Base-by-base conservation (phyloP, 1,140 invertebrate species). In the Drosophila novamexicana region DNA sequence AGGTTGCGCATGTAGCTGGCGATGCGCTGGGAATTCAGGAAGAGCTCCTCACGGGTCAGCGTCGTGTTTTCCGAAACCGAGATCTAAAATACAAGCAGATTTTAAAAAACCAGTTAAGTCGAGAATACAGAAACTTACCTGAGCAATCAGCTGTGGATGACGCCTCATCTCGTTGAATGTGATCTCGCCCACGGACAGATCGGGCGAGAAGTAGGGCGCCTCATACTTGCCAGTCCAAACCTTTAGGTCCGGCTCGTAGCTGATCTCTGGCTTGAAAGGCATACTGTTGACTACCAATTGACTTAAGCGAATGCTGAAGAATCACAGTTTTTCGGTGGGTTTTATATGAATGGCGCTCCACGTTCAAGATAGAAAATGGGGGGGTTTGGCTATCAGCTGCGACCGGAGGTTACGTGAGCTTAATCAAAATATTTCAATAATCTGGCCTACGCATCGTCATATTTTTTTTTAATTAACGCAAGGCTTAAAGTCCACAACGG, bases 161-260 rank as follows among this genome's bases (percentile, higher is more conserved):
- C 74, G 67, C 7, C 53, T 63, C 77, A 79, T 79, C 42, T 79
- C 73, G 8, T 39, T 58, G 44, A 67, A 79, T 9, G 59, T 63
- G 10, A 79, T 76, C 39, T 67, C 62, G 2, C 77, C 77, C 7
- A 79, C 37, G n/a, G 73, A 79, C 14, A 63, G 44, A 12, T 76
- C 49, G 0, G 63, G 50, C 12, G 68, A 57, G 18, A 50, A 79
- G 34, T 50, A 54, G 0, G 61, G 14, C 9, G 45, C 10, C 18
- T 71, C 65, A 12, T 71, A 61, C 1, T 36, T 10, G 2, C 76
- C 73, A 42, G 10, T 57, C 76, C 73, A 79, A 0, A 71, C 52
- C 42, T 63, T 66, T 7, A 18, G 12, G 4, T 71, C 66, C 22
- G 62, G 14, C 45, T 79, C 62, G 16, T 62, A 79, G 32, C 10